Evolutionary conservation across 2,888 invertebrate species (phyloP).

Genomic region (Lumbricus terrestris): DNA sequence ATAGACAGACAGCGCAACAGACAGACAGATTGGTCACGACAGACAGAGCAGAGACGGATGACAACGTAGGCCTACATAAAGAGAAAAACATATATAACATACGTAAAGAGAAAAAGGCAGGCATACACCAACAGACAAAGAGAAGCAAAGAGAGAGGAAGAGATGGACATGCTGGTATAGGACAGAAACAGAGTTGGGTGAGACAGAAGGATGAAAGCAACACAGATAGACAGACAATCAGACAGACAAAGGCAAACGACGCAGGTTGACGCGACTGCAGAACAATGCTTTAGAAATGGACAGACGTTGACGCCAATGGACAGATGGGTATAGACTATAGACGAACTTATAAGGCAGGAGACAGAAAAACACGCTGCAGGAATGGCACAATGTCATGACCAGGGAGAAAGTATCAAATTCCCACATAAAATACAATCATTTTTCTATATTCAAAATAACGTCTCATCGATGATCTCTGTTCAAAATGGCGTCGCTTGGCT

Average conservation of each 20-base stretch:
- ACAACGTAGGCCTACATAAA: too few species aligned
- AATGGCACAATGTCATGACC: neutral
- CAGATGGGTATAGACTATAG: neutral
- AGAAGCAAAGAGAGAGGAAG: neutral
- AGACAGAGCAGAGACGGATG: too few species aligned
- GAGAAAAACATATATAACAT: too few species aligned
- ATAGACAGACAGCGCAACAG: neutral
- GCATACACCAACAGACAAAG: neutral
- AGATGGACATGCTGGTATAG: neutral
- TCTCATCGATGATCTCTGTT: too few species aligned
- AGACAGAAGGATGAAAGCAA: too few species aligned
- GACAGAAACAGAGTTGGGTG: neutral
- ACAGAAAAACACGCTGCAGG: neutral
- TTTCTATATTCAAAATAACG: too few species aligned
- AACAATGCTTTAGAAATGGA: neutral
- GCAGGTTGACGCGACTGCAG: neutral
- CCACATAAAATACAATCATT: too few species aligned
- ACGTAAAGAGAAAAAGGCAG: too few species aligned
- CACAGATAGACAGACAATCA: neutral
- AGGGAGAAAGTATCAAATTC: too few species aligned
- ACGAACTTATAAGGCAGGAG: neutral
- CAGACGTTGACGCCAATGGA: neutral
- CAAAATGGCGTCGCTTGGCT: too few species aligned
- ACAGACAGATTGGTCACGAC: neutral
- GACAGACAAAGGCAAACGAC: neutral